Conservation (phyloP, 2,113 vertebrate genomes). For the Columba janthina region DNA sequence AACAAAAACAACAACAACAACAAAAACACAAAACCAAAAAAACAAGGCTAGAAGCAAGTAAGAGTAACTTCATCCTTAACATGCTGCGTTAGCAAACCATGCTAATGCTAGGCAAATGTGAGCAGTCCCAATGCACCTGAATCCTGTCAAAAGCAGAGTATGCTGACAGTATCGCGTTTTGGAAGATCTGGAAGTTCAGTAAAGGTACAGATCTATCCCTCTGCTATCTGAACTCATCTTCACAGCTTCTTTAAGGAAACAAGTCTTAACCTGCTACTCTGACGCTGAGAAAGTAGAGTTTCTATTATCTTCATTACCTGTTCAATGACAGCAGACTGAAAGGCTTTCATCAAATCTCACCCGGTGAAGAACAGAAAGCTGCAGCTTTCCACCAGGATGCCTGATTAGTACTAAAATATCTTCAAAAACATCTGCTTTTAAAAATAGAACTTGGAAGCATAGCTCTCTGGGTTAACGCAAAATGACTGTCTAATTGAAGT, state of each 20-base stretch:
- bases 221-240: background rate
- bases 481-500: background rate
- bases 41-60: background rate
- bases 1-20: background rate
- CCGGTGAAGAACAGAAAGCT: background rate
- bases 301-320: background rate
- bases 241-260: background rate
- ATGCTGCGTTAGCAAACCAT: background rate
- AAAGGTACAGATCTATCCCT: background rate
- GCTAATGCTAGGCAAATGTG: background rate
- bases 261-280: background rate
- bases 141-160: background rate
- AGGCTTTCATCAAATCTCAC: background rate
- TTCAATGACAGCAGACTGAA: background rate
- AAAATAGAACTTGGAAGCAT: background rate
- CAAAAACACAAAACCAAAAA: background rate
- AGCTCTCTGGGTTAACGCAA: background rate
- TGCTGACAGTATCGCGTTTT: background rate
- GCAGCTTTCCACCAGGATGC: constrained; percentile 1
- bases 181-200: background rate
- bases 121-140: background rate
- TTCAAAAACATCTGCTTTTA: constrained; percentile 33
- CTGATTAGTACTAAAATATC: constrained; percentile 6
- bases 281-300: background rate
- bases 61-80: background rate